Evolutionary conservation across 2,113 vertebrate genomes (phyloP).

Genomic region (Scomber colias): DNA sequence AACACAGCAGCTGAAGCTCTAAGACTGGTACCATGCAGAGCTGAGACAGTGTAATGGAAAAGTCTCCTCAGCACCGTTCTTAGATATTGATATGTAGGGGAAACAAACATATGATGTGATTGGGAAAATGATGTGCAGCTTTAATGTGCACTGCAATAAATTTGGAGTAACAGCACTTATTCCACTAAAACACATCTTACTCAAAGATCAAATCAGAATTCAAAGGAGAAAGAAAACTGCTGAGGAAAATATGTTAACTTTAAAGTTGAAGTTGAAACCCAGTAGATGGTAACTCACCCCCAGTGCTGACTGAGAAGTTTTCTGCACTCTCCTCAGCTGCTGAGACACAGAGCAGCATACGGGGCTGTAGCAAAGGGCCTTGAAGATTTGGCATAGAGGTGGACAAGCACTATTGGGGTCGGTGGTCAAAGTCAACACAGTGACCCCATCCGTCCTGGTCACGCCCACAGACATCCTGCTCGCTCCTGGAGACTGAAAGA

Average conservation of each 20-base stretch:
- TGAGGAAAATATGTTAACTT: not conserved
- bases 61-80: too few species aligned
- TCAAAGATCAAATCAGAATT: not conserved
- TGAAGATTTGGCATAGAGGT: constrained; percentile 74
- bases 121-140: too few species aligned
- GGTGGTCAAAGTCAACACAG: constrained; percentile 69
- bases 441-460: constrained; percentile 66
- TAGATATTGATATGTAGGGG: too few species aligned
- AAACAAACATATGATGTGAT: too few species aligned
- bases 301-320: constrained; percentile 48
- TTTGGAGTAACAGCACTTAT: too few species aligned
- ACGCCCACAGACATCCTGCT: constrained; percentile 73
- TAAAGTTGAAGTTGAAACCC: not conserved
- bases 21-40: not conserved
- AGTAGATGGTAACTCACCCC: constrained; percentile 68
- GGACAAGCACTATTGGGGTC: constrained; percentile 68
- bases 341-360: constrained; percentile 70
- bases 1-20: not conserved
- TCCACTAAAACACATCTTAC: not conserved
- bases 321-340: constrained; percentile 37
- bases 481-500: constrained; percentile 15
- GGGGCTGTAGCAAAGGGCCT: constrained; percentile 75
- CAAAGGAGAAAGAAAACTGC: rapidly evolving
- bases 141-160: too few species aligned
- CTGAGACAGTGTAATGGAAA: not conserved